Conservation (phyloP, 2,888 invertebrate species). For the Acanthosoma haemorrhoidale region DNA sequence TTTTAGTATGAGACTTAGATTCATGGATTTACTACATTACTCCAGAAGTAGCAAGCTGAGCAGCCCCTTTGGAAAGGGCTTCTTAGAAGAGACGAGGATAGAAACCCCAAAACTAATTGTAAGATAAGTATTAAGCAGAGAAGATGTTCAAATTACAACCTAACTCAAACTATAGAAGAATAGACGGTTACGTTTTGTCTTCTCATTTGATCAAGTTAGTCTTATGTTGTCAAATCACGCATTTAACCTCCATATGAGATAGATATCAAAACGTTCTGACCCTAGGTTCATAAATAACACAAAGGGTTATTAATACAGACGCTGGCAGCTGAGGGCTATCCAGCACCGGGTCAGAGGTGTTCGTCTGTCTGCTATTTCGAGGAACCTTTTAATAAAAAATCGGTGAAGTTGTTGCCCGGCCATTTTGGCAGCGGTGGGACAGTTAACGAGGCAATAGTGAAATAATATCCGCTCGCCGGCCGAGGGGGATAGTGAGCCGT, state of each 20-base stretch:
- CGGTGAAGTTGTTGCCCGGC: not conserved
- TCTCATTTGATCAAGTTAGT: too few species aligned
- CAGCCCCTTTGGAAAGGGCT: too few species aligned
- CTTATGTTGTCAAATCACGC: too few species aligned
- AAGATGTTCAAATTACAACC: too few species aligned
- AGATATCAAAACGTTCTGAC: not conserved
- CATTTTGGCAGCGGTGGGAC: not conserved
- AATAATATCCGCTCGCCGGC: slow-evolving; percentile 8
- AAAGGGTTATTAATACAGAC: not conserved
- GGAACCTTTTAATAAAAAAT: not conserved
- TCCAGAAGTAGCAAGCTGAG: too few species aligned
- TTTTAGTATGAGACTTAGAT: too few species aligned
- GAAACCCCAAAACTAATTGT: too few species aligned
- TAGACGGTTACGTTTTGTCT: too few species aligned
- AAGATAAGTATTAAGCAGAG: too few species aligned
- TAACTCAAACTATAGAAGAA: too few species aligned
- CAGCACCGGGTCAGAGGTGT: not conserved
- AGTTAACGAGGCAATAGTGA: slow-evolving; percentile 8
- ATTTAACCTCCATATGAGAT: not conserved
- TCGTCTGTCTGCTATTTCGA: not conserved
- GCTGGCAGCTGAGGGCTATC: not conserved
- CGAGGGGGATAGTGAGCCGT: not conserved
- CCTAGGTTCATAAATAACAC: not conserved
- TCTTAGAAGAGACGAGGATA: too few species aligned
- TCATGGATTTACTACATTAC: too few species aligned